Evolutionary conservation across 2,888 invertebrate genomes (phyloP).

Genomic region (Harmothoe impar): DNA sequence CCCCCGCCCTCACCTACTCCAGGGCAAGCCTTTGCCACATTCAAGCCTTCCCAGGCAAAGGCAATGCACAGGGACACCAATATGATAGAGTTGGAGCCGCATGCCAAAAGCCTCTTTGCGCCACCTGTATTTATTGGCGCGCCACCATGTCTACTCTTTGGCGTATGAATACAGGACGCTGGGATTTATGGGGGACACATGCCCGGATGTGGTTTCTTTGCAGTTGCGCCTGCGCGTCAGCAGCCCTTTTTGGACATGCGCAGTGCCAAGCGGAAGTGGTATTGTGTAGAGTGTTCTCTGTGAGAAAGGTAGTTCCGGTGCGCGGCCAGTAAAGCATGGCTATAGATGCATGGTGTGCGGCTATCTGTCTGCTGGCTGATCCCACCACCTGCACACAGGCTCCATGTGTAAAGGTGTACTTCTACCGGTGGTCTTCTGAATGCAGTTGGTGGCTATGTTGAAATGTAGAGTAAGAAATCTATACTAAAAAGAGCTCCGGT

Average conservation of each 20-base stretch:
- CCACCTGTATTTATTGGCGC: slow-evolving; percentile 6
- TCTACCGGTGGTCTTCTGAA: too few species aligned
- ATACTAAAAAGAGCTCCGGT: too few species aligned
- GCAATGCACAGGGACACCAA: background rate
- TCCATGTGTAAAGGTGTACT: too few species aligned
- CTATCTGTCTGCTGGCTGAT: too few species aligned
- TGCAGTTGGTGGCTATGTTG: too few species aligned
- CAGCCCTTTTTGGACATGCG: background rate
- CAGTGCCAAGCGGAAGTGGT: background rate
- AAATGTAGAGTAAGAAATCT: too few species aligned
- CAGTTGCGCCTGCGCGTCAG: background rate
- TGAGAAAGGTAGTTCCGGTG: too few species aligned
- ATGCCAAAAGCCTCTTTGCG: background rate
- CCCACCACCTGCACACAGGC: too few species aligned
- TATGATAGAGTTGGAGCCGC: background rate
- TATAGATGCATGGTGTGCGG: too few species aligned
- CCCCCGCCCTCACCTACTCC: background rate
- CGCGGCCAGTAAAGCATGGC: too few species aligned
- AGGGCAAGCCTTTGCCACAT: background rate
- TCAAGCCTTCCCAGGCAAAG: background rate
- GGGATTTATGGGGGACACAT: background rate
- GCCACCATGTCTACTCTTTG: background rate
- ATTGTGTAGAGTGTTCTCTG: background rate
- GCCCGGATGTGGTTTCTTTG: slow-evolving; percentile 21
- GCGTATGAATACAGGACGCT: background rate